Evolutionary conservation across 2,113 vertebrate species (phyloP).

Genomic region (Xerus inauris): DNA sequence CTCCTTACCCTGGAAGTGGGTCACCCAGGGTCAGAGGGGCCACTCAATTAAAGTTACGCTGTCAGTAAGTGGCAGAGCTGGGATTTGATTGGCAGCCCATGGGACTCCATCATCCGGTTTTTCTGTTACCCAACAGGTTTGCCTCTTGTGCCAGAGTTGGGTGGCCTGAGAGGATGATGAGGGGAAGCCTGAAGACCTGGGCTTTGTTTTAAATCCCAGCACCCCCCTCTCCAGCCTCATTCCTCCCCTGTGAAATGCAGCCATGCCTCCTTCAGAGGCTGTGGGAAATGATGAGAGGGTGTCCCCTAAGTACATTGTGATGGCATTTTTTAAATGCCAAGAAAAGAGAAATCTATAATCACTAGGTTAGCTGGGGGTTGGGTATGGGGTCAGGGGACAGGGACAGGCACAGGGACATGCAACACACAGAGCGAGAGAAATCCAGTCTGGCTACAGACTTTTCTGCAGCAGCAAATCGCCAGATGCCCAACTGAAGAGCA

Average conservation of each 20-base stretch:
- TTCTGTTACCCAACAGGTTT: fast-evolving
- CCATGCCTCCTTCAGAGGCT: no score
- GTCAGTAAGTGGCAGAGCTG: background rate
- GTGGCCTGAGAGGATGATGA: background rate
- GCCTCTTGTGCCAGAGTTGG: background rate
- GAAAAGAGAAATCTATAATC: background rate
- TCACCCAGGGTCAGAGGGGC: background rate
- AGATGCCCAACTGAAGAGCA: no score
- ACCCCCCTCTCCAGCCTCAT: no score
- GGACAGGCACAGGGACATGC: fast-evolving
- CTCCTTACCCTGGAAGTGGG: no score
- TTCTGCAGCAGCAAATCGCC: background rate
- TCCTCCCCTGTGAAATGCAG: background rate
- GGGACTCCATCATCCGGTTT: fast-evolving
- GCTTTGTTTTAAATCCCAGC: background rate
- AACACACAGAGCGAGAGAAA: background rate
- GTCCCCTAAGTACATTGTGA: background rate
- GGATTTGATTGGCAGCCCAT: background rate
- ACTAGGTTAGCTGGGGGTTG: background rate
- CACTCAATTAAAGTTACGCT: fast-evolving
- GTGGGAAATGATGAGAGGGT: background rate
- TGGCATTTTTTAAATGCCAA: background rate
- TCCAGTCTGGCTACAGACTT: background rate
- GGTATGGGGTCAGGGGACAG: no score
- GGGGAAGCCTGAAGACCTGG: no score